phyloP scores from a whole-genome alignment of 2,113 vertebrate genomes.

The Bolborhynchus lineola region DNA sequence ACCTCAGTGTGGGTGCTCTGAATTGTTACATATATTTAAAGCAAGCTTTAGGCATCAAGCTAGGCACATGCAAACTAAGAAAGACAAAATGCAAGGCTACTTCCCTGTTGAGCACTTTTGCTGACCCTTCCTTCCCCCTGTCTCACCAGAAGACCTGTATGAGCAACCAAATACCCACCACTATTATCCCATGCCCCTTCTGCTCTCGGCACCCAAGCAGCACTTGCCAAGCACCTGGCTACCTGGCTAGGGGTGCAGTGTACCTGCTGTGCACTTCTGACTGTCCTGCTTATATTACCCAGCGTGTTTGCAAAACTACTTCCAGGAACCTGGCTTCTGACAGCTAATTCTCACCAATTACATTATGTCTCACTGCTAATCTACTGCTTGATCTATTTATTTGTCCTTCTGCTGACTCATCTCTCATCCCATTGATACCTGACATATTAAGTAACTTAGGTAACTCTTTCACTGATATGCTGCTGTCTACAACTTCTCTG shows the following conservation, averaged over 20 bases:
- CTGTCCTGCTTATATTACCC: not conserved
- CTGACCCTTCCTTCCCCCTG: not conserved
- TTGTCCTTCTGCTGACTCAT: conserved; percentile 10
- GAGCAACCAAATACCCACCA: not conserved
- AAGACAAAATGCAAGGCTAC: not conserved
- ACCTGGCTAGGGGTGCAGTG: not conserved
- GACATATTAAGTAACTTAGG: not conserved
- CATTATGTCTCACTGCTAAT: not conserved
- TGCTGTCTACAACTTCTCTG: not conserved
- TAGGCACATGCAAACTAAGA: not conserved
- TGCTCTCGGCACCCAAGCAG: not conserved
- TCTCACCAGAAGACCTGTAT: not conserved
- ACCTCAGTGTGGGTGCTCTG: fast-evolving
- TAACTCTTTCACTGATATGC: not conserved
- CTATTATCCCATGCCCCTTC: fast-evolving
- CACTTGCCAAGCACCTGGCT: fast-evolving
- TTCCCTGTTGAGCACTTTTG: not conserved
- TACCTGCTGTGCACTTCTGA: not conserved
- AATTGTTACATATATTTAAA: not conserved
- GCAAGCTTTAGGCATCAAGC: not conserved
- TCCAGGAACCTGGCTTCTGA: not conserved
- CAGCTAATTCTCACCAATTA: not conserved
- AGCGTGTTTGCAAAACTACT: not conserved
- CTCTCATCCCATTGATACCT: not conserved
- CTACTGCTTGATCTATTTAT: conserved; percentile 9